phyloP scores from a whole-genome alignment of 2,797 vertebrate genomes.

The Cryptoblepharus egeriae region DNA sequence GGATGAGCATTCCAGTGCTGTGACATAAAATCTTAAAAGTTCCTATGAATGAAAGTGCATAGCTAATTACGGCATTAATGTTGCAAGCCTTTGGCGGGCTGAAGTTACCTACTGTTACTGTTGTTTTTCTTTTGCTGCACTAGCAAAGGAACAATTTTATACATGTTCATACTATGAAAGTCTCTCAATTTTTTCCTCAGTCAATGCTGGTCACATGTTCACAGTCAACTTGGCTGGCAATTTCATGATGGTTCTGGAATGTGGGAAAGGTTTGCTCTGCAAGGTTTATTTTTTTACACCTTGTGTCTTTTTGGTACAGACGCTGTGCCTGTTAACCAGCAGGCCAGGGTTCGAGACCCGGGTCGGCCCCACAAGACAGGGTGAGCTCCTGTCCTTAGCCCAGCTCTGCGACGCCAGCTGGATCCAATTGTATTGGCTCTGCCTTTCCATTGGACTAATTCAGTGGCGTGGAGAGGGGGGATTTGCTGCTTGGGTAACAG shows the following conservation, averaged over 20 bases:
- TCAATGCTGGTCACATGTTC: not conserved
- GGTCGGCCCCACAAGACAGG: too few species aligned
- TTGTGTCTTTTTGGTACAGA: too few species aligned
- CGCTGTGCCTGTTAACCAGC: too few species aligned
- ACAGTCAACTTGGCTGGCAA: not conserved
- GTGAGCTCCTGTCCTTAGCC: too few species aligned
- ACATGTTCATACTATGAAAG: not conserved
- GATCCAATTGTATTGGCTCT: too few species aligned
- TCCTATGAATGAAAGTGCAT: conserved; percentile 56
- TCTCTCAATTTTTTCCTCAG: not conserved
- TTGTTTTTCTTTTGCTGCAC: not conserved
- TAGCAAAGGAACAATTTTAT: conserved; percentile 38
- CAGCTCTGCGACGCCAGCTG: too few species aligned
- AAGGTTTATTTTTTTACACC: too few species aligned
- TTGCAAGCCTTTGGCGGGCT: conserved; percentile 43
- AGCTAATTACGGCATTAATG: conserved; percentile 67
- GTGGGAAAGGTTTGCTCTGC: too few species aligned
- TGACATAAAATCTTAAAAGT: conserved; percentile 63
- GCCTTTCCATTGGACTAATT: too few species aligned
- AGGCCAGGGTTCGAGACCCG: too few species aligned
- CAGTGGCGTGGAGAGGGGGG: too few species aligned
- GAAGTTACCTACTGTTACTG: conserved; percentile 25
- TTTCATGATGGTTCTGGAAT: not conserved
- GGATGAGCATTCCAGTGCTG: conserved; percentile 60
- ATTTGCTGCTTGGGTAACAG: too few species aligned